Percentiles rank a stretch among this genome's conserved stretches.
Evolutionary conservation across 2,888 invertebrate genomes (phyloP).

Genomic region (Tuberolachnus salignus): DNA sequence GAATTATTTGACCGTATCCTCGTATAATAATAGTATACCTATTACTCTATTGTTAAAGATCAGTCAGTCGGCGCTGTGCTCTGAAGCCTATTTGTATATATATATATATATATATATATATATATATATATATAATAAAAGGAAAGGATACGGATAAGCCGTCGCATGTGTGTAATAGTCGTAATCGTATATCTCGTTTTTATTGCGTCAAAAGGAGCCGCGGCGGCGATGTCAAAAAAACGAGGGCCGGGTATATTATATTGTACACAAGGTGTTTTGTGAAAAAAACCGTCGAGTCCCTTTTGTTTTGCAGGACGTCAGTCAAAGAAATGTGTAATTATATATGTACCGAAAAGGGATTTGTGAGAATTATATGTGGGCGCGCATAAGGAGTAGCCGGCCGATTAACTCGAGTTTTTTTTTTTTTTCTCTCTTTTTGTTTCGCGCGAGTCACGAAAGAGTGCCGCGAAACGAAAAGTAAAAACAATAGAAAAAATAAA

Average conservation of each 20-base stretch:
- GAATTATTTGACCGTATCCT: conserved; percentile 39
- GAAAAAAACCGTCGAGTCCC: conserved; percentile 32
- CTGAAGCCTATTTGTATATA: too few relatives aligned
- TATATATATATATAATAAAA: too few relatives aligned
- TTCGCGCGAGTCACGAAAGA: conserved; percentile 39
- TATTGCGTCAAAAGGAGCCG: conserved; percentile 36
- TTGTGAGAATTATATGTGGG: conserved; percentile 7
- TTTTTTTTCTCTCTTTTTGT: conserved; percentile 29
- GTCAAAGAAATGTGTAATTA: conserved; percentile 28
- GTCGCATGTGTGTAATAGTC: conserved; percentile 30
- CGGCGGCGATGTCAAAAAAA: conserved; percentile 36
- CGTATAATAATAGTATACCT: too few relatives aligned
- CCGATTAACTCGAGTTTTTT: conserved; percentile 49
- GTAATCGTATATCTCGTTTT: conserved; percentile 40
- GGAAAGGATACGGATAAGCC: conserved; percentile 47
- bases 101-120: too few relatives aligned
- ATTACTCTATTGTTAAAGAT: conserved; percentile 48
- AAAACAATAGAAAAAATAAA: conserved; percentile 10
- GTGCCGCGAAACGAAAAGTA: conserved; percentile 6
- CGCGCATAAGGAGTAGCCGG: conserved; percentile 26
- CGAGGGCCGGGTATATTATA: not conserved
- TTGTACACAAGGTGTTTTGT: conserved; percentile 41
- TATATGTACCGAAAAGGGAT: conserved; percentile 15
- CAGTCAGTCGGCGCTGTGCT: conserved; percentile 8
- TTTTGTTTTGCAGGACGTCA: conserved; percentile 27